These are phyloP conservation scores for Mythimna loreyi DNA, from an alignment of 2,888 invertebrate species.

Conservation along the genomic window DNA sequence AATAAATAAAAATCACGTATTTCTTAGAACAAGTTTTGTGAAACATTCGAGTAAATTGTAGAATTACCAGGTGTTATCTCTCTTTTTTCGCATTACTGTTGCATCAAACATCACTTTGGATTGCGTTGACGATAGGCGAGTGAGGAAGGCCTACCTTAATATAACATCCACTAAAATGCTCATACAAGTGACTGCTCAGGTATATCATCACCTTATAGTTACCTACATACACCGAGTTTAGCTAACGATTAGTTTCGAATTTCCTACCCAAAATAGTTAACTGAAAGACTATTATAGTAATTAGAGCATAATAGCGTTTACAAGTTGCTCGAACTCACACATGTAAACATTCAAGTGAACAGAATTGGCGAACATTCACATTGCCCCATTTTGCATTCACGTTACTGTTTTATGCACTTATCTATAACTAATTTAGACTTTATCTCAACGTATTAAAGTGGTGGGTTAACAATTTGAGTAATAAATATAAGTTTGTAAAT, in stretches of 20 bases:
- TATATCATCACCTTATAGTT: too few relatives aligned
- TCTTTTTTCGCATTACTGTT: too few relatives aligned
- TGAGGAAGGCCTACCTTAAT: too few relatives aligned
- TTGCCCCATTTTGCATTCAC: conserved; percentile 55
- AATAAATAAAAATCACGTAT: too few relatives aligned
- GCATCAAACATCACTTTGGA: too few relatives aligned
- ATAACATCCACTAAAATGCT: too few relatives aligned
- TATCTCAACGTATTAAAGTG: conserved; percentile 1
- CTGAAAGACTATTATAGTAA: conserved; percentile 43
- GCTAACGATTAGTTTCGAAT: conserved; percentile 18
- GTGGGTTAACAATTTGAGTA: not conserved
- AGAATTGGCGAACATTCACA: conserved; percentile 63
- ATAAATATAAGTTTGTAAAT: conserved; percentile 45
- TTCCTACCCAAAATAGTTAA: conserved; percentile 32
- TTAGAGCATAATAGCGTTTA: conserved; percentile 43
- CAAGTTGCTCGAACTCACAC: conserved; percentile 50
- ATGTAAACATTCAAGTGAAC: conserved; percentile 61
- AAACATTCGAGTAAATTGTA: too few relatives aligned
- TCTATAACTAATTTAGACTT: conserved; percentile 29
- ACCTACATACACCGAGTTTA: not conserved
- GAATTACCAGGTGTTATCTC: too few relatives aligned
- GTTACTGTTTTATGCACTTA: conserved; percentile 1
- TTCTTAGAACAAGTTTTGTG: too few relatives aligned
- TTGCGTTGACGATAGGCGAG: too few relatives aligned
- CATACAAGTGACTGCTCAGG: too few relatives aligned